These are phyloP conservation scores for Bembecia ichneumoniformis DNA, from an alignment of 2,888 invertebrate genomes.

Conservation along the genomic window DNA sequence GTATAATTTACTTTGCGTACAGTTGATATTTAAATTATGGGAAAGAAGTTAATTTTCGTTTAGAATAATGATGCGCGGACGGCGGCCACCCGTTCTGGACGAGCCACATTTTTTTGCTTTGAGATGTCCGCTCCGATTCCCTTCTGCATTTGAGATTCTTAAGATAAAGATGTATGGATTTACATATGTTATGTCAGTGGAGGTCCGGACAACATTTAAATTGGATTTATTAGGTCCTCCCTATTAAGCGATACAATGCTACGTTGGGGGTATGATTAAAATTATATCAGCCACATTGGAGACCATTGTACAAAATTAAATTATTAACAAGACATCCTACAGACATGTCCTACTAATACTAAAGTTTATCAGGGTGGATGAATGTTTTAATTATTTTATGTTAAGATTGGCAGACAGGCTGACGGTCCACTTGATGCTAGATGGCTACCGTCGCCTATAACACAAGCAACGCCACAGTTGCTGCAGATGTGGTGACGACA, in stretches of 20 bases:
- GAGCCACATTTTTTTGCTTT: slow-evolving; percentile 44
- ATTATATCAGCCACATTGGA: not conserved
- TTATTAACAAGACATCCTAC: too few relatives aligned
- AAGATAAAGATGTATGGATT: slow-evolving; percentile 71
- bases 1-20: slow-evolving; percentile 22
- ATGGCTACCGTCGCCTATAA: too few relatives aligned
- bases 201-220: slow-evolving; percentile 64
- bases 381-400: too few relatives aligned
- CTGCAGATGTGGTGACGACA: too few relatives aligned
- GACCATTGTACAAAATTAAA: too few relatives aligned
- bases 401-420: too few relatives aligned
- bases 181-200: slow-evolving; percentile 69
- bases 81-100: slow-evolving; percentile 64
- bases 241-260: slow-evolving; percentile 43
- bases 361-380: too few relatives aligned
- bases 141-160: slow-evolving; percentile 58
- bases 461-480: too few relatives aligned
- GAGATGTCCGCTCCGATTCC: slow-evolving; percentile 38
- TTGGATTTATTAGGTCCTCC: slow-evolving; percentile 67
- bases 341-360: too few relatives aligned
- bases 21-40: slow-evolving; percentile 66
- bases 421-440: too few relatives aligned
- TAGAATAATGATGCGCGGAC: slow-evolving; percentile 63
- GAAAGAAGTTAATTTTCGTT: slow-evolving; percentile 69
- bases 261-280: slow-evolving; percentile 48